These are phyloP conservation scores for Eptesicus fuscus DNA, from an alignment of 2,113 vertebrate species.

Conservation along the genomic window DNA sequence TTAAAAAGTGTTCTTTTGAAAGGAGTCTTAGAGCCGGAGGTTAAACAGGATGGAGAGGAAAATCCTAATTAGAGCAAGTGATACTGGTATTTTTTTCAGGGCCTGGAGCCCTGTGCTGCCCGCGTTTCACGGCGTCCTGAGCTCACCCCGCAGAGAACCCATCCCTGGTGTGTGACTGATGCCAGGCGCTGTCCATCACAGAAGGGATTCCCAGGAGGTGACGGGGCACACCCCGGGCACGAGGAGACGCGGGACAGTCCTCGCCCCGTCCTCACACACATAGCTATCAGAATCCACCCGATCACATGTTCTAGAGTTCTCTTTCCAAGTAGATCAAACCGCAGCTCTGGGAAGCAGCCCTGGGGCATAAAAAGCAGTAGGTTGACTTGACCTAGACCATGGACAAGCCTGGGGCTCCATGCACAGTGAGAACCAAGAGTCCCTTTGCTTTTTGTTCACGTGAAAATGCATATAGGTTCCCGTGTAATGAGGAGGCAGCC, in stretches of 20 bases:
- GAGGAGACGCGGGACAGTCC: constrained; percentile 59
- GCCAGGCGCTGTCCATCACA: constrained; percentile 24
- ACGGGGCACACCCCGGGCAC: constrained; percentile 42
- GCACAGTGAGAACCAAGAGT: fast-evolving
- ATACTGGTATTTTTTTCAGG: constrained; percentile 55
- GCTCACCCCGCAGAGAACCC: neutral
- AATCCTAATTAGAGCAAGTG: constrained; percentile 57
- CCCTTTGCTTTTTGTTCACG: neutral
- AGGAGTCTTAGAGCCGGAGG: constrained; percentile 45
- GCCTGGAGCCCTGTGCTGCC: constrained; percentile 37
- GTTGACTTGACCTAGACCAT: neutral
- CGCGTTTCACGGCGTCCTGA: constrained; percentile 58
- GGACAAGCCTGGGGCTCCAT: fast-evolving
- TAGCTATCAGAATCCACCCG: constrained; percentile 19
- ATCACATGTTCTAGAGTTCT: constrained; percentile 56
- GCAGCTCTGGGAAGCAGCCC: neutral
- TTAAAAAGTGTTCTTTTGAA: constrained; percentile 54
- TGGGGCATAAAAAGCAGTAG: fast-evolving
- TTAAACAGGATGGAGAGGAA: constrained; percentile 43
- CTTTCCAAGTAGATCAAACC: neutral
- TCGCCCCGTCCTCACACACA: constrained; percentile 59
- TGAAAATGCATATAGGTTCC: neutral
- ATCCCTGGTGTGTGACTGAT: constrained; percentile 47
- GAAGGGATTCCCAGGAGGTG: constrained; percentile 47
- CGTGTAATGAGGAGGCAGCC: neutral